Evolutionary conservation across 2,797 vertebrate genomes (phyloP).

Genomic region (Pseudotriccus pelzelni): DNA sequence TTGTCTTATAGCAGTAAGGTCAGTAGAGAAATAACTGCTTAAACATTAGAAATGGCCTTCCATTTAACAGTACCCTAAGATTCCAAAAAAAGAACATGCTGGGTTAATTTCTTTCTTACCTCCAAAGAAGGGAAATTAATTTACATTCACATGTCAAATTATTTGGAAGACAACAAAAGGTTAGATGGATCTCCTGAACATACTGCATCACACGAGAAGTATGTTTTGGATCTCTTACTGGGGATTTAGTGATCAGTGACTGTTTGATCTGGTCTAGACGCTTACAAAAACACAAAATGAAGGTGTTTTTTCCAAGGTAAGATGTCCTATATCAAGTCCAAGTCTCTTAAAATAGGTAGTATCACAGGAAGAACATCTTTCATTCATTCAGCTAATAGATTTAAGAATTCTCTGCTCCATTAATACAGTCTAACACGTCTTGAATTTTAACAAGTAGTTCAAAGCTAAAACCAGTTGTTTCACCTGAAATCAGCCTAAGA

Average conservation of each 20-base stretch:
- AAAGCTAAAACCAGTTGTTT: not conserved
- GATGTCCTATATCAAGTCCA: not conserved
- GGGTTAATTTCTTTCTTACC: too few relatives aligned
- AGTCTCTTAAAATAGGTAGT: not conserved
- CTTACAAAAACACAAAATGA: not conserved
- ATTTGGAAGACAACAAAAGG: not conserved
- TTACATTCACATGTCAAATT: not conserved
- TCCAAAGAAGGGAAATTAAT: too few relatives aligned
- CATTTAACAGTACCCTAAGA: too few relatives aligned
- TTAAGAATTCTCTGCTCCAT: not conserved
- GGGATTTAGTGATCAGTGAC: not conserved
- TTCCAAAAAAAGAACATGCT: too few relatives aligned
- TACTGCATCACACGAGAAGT: not conserved
- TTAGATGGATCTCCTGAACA: not conserved
- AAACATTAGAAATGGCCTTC: too few relatives aligned
- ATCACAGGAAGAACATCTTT: not conserved
- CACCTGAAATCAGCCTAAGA: not conserved
- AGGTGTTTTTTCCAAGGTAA: not conserved
- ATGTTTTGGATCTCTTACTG: not conserved
- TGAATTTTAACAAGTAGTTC: not conserved
- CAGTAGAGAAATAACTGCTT: too few relatives aligned
- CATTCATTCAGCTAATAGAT: not conserved
- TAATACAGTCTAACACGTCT: not conserved
- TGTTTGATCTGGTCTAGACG: not conserved
- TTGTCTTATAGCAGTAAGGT: too few relatives aligned